These are phyloP conservation scores for Bubo scandiacus DNA, from an alignment of 2,113 vertebrate species.

Conservation along the genomic window DNA sequence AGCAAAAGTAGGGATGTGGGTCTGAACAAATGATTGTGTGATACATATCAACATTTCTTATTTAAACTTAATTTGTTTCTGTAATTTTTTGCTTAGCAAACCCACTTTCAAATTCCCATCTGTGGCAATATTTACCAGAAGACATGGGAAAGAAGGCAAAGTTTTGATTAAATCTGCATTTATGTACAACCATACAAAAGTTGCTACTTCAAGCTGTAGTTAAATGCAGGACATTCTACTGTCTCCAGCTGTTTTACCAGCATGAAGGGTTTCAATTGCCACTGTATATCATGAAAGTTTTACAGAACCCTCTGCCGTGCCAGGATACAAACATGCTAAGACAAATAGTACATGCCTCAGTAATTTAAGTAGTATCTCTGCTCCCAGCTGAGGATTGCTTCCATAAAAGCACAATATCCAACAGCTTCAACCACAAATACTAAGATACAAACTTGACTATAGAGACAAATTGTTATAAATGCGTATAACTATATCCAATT, in stretches of 20 bases:
- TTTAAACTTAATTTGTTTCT: not conserved
- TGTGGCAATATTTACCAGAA: not conserved
- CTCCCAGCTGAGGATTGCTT: not conserved
- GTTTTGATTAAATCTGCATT: not conserved
- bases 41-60: not conserved
- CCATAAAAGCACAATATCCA: not conserved
- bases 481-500: not conserved
- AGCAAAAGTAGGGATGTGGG: not conserved
- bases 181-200: not conserved
- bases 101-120: not conserved
- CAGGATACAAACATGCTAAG: not conserved
- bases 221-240: not conserved
- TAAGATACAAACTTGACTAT: not conserved
- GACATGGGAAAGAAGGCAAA: not conserved
- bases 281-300: not conserved
- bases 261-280: not conserved
- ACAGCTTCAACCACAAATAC: not conserved
- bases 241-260: not conserved
- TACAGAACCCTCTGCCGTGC: not conserved
- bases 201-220: not conserved
- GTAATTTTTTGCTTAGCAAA: not conserved
- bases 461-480: not conserved
- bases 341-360: not conserved
- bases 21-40: not conserved
- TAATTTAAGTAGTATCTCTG: not conserved